Evolutionary conservation across 2,888 invertebrate species (phyloP).

Genomic region (Pherbina coryleti): DNA sequence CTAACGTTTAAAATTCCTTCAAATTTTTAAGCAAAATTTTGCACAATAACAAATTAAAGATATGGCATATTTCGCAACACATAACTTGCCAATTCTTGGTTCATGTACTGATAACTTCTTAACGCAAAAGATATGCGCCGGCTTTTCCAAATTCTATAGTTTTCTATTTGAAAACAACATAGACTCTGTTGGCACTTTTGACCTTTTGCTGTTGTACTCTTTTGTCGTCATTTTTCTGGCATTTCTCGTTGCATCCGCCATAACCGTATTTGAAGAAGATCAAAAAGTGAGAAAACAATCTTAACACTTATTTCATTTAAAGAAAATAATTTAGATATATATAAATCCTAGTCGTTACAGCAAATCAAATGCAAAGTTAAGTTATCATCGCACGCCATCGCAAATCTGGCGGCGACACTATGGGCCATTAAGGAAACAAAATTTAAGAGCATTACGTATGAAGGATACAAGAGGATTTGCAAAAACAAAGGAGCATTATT

Average conservation of each 20-base stretch:
- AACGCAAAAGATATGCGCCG: constrained; percentile 38
- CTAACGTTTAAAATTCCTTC: constrained; percentile 30
- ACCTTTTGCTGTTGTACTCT: constrained; percentile 42
- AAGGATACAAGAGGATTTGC: constrained; percentile 40
- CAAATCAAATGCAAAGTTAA: constrained; percentile 41
- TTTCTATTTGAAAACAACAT: constrained; percentile 42
- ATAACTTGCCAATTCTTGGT: constrained; percentile 35
- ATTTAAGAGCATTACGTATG: constrained; percentile 40
- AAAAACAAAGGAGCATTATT: constrained; percentile 31
- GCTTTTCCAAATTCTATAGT: constrained; percentile 42
- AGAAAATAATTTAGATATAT: neutral
- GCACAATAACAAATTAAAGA: constrained; percentile 28
- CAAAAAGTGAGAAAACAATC: constrained; percentile 32
- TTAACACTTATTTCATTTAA: neutral
- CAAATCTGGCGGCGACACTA: constrained; percentile 39
- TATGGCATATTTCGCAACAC: constrained; percentile 30
- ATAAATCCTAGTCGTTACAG: constrained; percentile 37
- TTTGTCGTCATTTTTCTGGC: constrained; percentile 46
- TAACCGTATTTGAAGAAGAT: constrained; percentile 41
- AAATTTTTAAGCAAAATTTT: constrained; percentile 40
- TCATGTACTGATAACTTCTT: constrained; percentile 27
- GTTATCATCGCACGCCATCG: constrained; percentile 35
- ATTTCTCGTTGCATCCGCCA: constrained; percentile 41
- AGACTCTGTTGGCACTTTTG: constrained; percentile 40
- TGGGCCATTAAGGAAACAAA: constrained; percentile 43